Evolutionary conservation across 2,888 invertebrate species (phyloP), one percentile per base, ranked within the genome.

Genomic region (Macrophya alboannulata): DNA sequence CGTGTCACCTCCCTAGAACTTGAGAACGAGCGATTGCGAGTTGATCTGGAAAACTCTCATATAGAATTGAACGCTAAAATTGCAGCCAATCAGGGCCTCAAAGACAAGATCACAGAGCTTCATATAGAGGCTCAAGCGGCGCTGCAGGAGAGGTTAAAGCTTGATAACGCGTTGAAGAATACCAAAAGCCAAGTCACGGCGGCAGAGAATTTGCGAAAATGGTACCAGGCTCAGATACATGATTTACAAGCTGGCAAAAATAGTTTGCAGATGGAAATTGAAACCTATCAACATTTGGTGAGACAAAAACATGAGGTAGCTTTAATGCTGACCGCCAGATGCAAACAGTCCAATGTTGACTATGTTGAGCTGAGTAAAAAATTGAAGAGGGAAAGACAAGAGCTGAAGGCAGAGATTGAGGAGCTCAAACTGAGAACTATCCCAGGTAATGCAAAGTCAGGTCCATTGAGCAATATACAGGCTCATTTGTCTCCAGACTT

Each of bases 201-300:
- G 2, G 87, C 89, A 0, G 91, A 92, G 55, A 87, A 89, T 43
- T 91, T 91, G 4, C 86, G 88, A 0, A 91, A 91, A 84, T 92
- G 92, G 92, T 92, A 92, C 86, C 90, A 90, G 62, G 86, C 88
- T 8, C 91, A 91, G 72, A 84, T 92, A 37, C 89, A 92, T 48
- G 89, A 89, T 45, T 86, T 89, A 1, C 90, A 91, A 86, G 92
- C 91, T 4, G 88, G 84, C 48, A 90, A 89, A 48, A 91, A 90
- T 85, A 87, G 89, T 12, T 86, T 92, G 5, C 90, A 90, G 81
- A 85, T 90, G 48, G 92, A 92, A 79, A 88, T 91, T 17, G 88
- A 91, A 45, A 90, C 91, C 0, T 91, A 92, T 81, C 90, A 90
- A 85, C 88, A 85, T 71, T 90, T 92, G 82, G 55, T 91, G 8